Evolutionary conservation across 2,797 vertebrate species (phyloP).

Genomic region (Numenius phaeopus): DNA sequence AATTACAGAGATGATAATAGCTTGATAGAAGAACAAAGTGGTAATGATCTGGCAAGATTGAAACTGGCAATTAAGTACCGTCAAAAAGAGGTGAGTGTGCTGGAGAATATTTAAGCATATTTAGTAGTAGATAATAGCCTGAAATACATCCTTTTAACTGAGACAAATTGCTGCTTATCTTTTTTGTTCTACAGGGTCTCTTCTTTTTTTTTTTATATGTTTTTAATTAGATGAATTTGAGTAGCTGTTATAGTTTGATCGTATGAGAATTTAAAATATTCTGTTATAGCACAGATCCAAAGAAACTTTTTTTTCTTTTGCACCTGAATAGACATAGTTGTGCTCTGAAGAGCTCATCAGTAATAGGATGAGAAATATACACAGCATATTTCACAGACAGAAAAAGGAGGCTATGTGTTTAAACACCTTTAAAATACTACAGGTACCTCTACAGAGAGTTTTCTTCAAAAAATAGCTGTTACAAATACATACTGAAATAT

Average conservation of each 20-base stretch:
- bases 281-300: background rate
- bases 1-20: constrained; percentile 93
- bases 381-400: background rate
- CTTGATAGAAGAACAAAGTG: constrained; percentile 89
- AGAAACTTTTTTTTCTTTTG: background rate
- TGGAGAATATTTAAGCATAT: constrained; percentile 31
- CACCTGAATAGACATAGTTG: background rate
- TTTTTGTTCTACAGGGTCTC: background rate
- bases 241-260: background rate
- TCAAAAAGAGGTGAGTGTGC: constrained; percentile 93
- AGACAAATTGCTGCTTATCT: constrained; percentile 4
- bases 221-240: constrained; percentile 5
- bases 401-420: background rate
- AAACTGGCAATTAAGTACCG: constrained; percentile 97
- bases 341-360: background rate
- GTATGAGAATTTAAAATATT: constrained; percentile 16
- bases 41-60: constrained; percentile 92
- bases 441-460: background rate
- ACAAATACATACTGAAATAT: background rate
- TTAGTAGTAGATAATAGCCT: constrained; percentile 38
- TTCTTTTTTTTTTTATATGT: background rate
- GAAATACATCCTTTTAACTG: constrained; percentile 1
- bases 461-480: background rate
- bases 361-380: background rate
- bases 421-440: background rate